Base-by-base conservation (phyloP, 2,113 vertebrate genomes). In the Lagenorhynchus albirostris region DNA sequence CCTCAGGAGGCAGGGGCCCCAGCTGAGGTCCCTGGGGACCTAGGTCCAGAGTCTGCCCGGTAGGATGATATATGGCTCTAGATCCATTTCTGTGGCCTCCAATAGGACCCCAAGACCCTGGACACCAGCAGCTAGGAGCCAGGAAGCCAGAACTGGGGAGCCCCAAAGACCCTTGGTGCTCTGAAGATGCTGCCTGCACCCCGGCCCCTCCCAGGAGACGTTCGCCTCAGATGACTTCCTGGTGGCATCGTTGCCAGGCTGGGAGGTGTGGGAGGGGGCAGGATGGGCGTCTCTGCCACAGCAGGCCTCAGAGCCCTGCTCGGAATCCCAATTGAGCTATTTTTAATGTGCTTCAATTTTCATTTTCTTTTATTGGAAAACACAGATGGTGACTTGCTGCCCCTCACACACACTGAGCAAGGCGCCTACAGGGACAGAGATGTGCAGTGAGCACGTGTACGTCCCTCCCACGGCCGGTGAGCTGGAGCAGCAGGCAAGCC, bases 281-380 rank as follows among this genome's bases (percentile, higher is more conserved):
- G 96, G 97, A 97, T 70, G 95, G 84, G 94, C 87, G 76, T 58
- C 94, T 98, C 71, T 9, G 55, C 98, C 98, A 85, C 98, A 98
- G 98, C 98, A 97, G 97, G 98, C 97, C 95, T 92, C 65, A 0
- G 97, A 98, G 96, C 96, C 97, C 97, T 65, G 84, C 94, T 89
- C 95, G 94, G 98, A 98, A 98, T 98, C 98, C 98, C 98, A 98
- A 98, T 94, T 79, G 98, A 98, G 98, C 97, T 97, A 96, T 80
- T 98, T 98, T 98, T 98, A 98, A 98, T 98, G 97, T 97, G 97
- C 97, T 99, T 98, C 98, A 97, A 98, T 98, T 98, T 98, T 98
- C 98, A 98, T 99, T 98, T 98, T 97, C 98, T 98, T 99, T 99
- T 99, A 99, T 98, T 98, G 98, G 99, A 98, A 98, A 98, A 98